Base-by-base conservation (phyloP, 2,888 invertebrate species). In the Ferdinandea cuprea region DNA sequence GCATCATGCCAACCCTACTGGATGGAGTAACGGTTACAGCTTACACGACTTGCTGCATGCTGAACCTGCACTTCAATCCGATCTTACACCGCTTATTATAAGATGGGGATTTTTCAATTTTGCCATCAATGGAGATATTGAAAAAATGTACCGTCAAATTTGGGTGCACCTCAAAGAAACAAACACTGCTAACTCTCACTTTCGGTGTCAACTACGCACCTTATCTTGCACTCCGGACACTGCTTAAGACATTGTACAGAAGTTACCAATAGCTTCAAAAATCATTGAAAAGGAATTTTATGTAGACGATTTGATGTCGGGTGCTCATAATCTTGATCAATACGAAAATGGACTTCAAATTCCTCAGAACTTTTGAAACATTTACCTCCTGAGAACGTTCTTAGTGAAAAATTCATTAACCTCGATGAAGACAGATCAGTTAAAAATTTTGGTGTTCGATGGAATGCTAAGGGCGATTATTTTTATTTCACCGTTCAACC, bases 381-480 rank as follows among this genome's bases (percentile, higher is more conserved):
- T 46, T n/a, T 32, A 7, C 42, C 58, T 13, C 42, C 35, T 1
- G 25, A 58, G n/a, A 40, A 58, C 25, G n/a, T n/a, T n/a, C n/a
- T n/a, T n/a, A n/a, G n/a, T n/a, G 58, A 42, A 35, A 65, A 85
- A 42, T 73, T 73, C 56, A 63, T 85, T 5, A 58, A 69, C 6
- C 17, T 77, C 52, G 74, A 77, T 35, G 69, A 44, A 3, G 21
- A 52, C 3, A 69, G 63, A 4, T 42, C 21, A 4, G 54, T 76
- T 13, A 77, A 79, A 72, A 69, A 54, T 0, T 25, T 83, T 17
- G 78, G 68, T 0, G 73, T 85, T 2, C 56, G 56, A 1, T 83
- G 73, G 77, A 85, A 85, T 40, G 79, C 83, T 1, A 25, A 40
- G 13, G 63, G 35, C 0, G 84, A 84, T 54, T 17, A 59, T 8